These are phyloP conservation scores for Ochlodes sylvanus DNA, from an alignment of 2,888 invertebrate genomes.

Conservation along the genomic window DNA sequence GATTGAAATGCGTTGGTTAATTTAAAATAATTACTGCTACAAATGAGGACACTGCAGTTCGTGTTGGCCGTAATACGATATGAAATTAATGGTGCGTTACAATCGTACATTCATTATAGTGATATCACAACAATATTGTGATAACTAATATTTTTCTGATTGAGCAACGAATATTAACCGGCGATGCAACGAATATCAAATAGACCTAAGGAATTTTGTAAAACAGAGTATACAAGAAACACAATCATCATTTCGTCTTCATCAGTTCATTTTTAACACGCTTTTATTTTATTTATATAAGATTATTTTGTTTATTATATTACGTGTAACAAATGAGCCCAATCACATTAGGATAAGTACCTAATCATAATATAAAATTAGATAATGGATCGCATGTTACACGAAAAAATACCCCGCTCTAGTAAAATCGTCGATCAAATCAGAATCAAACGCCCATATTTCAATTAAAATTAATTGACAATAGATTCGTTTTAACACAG, in stretches of 20 bases:
- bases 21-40: conserved; percentile 36
- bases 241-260: too few species aligned
- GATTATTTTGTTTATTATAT: too few species aligned
- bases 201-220: too few species aligned
- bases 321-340: too few species aligned
- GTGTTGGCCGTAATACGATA: neutral
- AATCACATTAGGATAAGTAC: too few species aligned
- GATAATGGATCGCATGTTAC: neutral
- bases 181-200: too few species aligned
- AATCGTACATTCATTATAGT: neutral
- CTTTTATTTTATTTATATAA: too few species aligned
- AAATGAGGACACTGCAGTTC: conserved; percentile 9
- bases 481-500: conserved; percentile 66
- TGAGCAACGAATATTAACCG: neutral
- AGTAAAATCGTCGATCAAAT: neutral
- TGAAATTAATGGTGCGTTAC: neutral
- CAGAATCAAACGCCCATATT: conserved; percentile 24
- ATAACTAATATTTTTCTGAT: neutral
- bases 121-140: neutral
- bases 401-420: neutral
- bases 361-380: too few species aligned
- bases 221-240: too few species aligned
- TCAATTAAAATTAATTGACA: conserved; percentile 66
- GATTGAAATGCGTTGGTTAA: conserved; percentile 65
- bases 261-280: too few species aligned